Evolutionary conservation across 2,888 invertebrate species (phyloP), one percentile per base, ranked within the genome.

Genomic region (Meghimatium bilineatum): DNA sequence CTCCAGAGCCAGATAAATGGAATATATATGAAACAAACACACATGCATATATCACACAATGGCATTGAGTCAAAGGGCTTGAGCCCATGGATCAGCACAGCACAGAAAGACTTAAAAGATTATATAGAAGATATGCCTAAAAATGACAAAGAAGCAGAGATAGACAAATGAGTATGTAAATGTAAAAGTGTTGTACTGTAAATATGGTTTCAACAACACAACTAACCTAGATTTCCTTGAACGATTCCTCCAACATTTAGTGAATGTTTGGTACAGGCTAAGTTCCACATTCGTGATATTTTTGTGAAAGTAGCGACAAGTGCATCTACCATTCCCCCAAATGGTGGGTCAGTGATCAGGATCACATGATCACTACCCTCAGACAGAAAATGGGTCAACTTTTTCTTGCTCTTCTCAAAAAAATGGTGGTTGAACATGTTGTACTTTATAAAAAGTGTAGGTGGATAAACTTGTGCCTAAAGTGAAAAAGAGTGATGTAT

Each of bases 371-470:
- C 86, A 2, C 84, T 83, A 14, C 77, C 87, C 83, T 95, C 95
- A 0, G 96, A 91, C 49, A 91, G n/a, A 84, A 93, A 93, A 1
- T 90, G 75, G 26, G 85, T 74, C 85, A 90, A 91, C 14, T 67
- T 87, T n/a, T 83, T 85, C 67, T 86, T 86, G 14, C 85, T 86
- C 32, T 85, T 82, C 95, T 94, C 90, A 91, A 97, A 97, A 91
- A 98, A 96, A 91, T 97, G 95, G 93, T 97, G 95, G 92, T 98
- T 98, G 92, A 98, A 97, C 95, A 97, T 96, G 93, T 98, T 98
- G 94, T 97, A 98, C 95, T 96, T 96, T 49, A 96, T 95, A 91
- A 96, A 97, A 89, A 96, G 95, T 26, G 90, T 80, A 1, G 89
- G 88, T 10, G 91, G 86, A 87, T 94, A 94, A 85, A 94, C 93